Base-by-base conservation (phyloP, 2,113 vertebrate species). In the Phalacrocorax carbo region DNA sequence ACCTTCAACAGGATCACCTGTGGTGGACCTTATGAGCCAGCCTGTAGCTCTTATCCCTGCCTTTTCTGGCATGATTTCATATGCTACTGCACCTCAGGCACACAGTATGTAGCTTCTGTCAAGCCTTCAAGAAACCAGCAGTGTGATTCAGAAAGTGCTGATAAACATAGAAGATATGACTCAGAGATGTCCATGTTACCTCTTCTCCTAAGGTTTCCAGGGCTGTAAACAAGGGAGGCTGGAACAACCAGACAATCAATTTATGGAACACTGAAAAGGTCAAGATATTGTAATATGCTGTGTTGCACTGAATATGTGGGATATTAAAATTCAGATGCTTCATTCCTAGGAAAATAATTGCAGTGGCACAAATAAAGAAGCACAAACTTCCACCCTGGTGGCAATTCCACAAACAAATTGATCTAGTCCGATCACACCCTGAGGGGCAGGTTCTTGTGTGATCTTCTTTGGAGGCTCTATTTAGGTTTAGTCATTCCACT, bases 191-290 rank as follows among this genome's bases (percentile, higher is more conserved):
- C 48, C 36, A 23, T 75, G 77, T 93, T 90, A 92, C 44, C 44
- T 62, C 68, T 93, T 94, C 94, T 92, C 93, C 68, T 85, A 86
- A 76, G 44, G 42, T 93, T 93, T 88, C 92, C 79, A 93, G 81
- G 68, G 82, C 52, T 94, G 62, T 97, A 95, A 97, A 93, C 7
- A 71, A 80, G 49, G 34, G 23, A 81, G 30, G 88, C 19, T 58
- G 86, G 78, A 94, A 95, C 6, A 46, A 82, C 57, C 64, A 89
- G 77, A 85, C 69, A 88, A 95, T 95, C 96, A 97, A 92, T 97
- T 96, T 96, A 92, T 51, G 86, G 91, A 96, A 92, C 93, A 86
- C 30, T 97, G 90, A 96, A 97, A 97, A 97, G 95, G 94, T 98
- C 97, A 97, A 70, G 61, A 54, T 96, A 90, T 54, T 88, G 55